Evolutionary conservation across 2,797 vertebrate species (phyloP), one percentile per base, ranked within the genome.

Genomic region (Sciurus vulgaris): DNA sequence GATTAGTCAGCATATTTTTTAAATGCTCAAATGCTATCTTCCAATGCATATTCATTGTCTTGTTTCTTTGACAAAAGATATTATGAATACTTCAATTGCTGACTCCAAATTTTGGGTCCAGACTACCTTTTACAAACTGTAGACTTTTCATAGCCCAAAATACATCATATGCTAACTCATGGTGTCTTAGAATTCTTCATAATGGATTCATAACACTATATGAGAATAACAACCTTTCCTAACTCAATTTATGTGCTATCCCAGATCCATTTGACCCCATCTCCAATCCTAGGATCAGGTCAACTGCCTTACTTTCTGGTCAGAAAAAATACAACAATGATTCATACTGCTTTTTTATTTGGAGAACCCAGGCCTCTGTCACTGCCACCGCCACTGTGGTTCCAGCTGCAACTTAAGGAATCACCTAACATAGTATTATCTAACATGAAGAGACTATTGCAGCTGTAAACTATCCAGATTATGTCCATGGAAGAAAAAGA

Each of bases 131-230:
- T 41, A 81, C 6, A 49, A 88, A 88, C 17, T 33, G 41, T 72
- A 54, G 30, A 38, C 49, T 59, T 96, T 88, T 88, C 63, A 88
- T 78, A 73, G 15, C 56, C 56, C 73, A 56, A 85, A 86, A 38
- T 67, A 72, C 54, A 78, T 22, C 56, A 14, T 56, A 89, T 54
- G 30, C 14, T 79, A 28, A 70, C 15, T 49, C 33, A 26, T 70
- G 38, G 38, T 74, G 33, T 73, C 74, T 51, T 81, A 59, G 47
- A n/a, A 49, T 54, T 38, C n/a, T 93, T 85, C 49, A 67, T 59
- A 81, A 49, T 30, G 73, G 26, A 65, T 26, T 85, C 18, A 78
- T 76, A 49, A 54, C 33, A 14, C 56, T 73, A 41, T 49, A 47
- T 89, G 73, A 28, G 7, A 72, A 72, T 89, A 35, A 72, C 6